Percentiles rank a stretch among this genome's conserved stretches.
Conservation (phyloP, 23 tunicate genomes). For the Clavelina lepadiformis region DNA sequence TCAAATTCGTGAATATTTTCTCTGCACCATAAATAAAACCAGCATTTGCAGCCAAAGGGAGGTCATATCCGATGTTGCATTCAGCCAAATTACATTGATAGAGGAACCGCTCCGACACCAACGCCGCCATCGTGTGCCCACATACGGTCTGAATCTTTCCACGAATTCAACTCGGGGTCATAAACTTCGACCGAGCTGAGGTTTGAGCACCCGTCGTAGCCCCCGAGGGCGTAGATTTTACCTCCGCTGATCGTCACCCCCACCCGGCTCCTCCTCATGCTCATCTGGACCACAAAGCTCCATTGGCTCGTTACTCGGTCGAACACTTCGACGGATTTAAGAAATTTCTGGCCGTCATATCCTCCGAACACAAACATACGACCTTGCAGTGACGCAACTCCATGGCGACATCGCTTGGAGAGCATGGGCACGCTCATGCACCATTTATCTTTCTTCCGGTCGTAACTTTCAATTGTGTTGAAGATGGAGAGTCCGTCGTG, state of each 20-base stretch:
- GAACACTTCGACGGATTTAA: slow-evolving; percentile 72
- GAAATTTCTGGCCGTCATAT: slow-evolving; percentile 83
- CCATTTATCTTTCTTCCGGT: slow-evolving; percentile 56
- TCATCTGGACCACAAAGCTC: slow-evolving; percentile 61
- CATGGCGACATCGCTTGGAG: slow-evolving; percentile 84
- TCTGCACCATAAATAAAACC: too few relatives aligned
- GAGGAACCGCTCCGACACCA: slow-evolving; percentile 94
- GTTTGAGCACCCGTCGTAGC: slow-evolving; percentile 94
- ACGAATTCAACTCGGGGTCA: slow-evolving; percentile 59
- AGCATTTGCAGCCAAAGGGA: too few relatives aligned
- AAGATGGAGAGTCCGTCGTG: slow-evolving; percentile 91
- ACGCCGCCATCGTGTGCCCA: slow-evolving; percentile 98
- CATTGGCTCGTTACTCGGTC: slow-evolving; percentile 73
- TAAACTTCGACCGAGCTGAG: slow-evolving; percentile 82
- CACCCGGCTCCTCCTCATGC: slow-evolving; percentile 84
- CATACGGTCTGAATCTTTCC: slow-evolving; percentile 75
- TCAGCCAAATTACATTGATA: too few relatives aligned
- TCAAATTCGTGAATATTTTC: too few relatives aligned
- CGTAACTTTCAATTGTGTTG: slow-evolving; percentile 73
- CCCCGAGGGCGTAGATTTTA: slow-evolving; percentile 86
- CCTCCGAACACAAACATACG: slow-evolving; percentile 94
- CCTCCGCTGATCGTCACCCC: slow-evolving; percentile 85
- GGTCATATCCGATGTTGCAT: too few relatives aligned
- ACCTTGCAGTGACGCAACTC: slow-evolving; percentile 61
- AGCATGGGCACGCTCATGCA: slow-evolving; percentile 59